Conservation (phyloP, 2,888 invertebrate genomes). For the Eilema depressum region DNA sequence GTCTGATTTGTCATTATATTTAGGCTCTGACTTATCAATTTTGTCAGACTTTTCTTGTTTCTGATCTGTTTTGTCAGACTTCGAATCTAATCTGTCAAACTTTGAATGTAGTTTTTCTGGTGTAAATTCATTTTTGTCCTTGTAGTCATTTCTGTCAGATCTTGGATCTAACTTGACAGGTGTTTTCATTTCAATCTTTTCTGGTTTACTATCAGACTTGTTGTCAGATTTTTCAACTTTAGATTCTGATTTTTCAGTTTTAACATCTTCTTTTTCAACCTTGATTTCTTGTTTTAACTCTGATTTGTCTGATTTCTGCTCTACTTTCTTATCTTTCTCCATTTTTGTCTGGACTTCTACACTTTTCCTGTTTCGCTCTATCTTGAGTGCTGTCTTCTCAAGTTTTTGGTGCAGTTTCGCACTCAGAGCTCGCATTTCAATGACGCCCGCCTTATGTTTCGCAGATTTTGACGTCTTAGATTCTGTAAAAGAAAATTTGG, state of each 20-base stretch:
- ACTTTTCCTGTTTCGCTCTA: slow-evolving; percentile 71
- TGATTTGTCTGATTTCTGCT: slow-evolving; percentile 41
- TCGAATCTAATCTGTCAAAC: slow-evolving; percentile 41
- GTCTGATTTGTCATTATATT: slow-evolving; percentile 36
- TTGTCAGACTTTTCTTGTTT: slow-evolving; percentile 54
- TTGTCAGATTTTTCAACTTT: slow-evolving; percentile 47
- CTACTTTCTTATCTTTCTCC: slow-evolving; percentile 70
- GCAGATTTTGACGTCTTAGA: slow-evolving; percentile 64
- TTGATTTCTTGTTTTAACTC: slow-evolving; percentile 32
- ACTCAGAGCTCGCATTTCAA: slow-evolving; percentile 83
- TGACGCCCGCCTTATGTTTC: slow-evolving; percentile 81
- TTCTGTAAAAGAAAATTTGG: slow-evolving; percentile 61
- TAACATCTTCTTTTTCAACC: slow-evolving; percentile 18
- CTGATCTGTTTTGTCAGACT: slow-evolving; percentile 54
- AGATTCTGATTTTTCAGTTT: slow-evolving; percentile 28
- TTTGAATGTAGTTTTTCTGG: slow-evolving; percentile 31
- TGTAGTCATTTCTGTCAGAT: slow-evolving; percentile 30
- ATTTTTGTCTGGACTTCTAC: slow-evolving; percentile 66
- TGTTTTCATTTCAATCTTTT: slow-evolving; percentile 51
- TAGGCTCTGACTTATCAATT: slow-evolving; percentile 49
- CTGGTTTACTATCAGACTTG: slow-evolving; percentile 47
- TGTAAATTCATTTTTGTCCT: slow-evolving; percentile 25
- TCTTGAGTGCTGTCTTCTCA: slow-evolving; percentile 63
- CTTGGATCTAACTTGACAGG: slow-evolving; percentile 19
- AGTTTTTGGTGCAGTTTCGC: slow-evolving; percentile 79